Percentiles rank a stretch among this genome's conserved stretches.
Evolutionary conservation across 1,140 invertebrate species (phyloP).

Genomic region (Sinonovacula constricta): DNA sequence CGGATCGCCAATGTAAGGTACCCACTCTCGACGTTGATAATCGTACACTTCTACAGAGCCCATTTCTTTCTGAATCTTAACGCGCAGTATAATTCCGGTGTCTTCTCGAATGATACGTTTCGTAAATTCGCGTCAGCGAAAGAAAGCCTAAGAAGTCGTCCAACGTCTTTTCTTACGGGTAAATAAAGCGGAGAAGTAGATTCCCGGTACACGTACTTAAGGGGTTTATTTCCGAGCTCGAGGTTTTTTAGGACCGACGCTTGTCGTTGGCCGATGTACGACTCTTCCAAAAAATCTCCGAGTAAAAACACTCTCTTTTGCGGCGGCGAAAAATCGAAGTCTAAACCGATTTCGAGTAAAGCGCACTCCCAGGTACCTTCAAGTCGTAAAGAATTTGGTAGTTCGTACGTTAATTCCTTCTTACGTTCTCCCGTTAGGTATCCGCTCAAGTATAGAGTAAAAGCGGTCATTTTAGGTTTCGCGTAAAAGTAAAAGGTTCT

Average conservation of each 20-base stretch:
- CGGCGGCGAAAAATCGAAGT: neutral
- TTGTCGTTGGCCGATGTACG: neutral
- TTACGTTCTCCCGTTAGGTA: neutral
- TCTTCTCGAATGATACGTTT: slow-evolving; percentile 1
- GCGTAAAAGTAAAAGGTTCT: neutral
- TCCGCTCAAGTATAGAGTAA: neutral
- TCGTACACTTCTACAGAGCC: slow-evolving; percentile 35
- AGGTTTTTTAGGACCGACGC: slow-evolving; percentile 15
- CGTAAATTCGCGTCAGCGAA: slow-evolving; percentile 29
- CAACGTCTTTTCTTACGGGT: neutral
- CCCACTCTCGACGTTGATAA: neutral
- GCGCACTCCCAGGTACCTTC: slow-evolving; percentile 38
- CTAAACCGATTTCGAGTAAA: slow-evolving; percentile 24
- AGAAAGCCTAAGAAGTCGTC: slow-evolving; percentile 20
- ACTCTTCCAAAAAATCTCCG: slow-evolving; percentile 38
- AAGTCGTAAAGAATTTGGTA: slow-evolving; percentile 21
- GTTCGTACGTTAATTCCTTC: neutral
- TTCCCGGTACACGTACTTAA: neutral
- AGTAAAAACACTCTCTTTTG: slow-evolving; percentile 22
- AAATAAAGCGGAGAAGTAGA: slow-evolving; percentile 10
- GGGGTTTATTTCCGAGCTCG: neutral
- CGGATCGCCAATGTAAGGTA: neutral
- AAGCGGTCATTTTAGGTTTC: neutral
- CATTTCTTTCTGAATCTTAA: slow-evolving; percentile 7
- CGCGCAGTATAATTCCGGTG: slow-evolving; percentile 9